Base-by-base conservation (phyloP, 1,140 invertebrate genomes). In the Trachymyrmex cornetzi region DNA sequence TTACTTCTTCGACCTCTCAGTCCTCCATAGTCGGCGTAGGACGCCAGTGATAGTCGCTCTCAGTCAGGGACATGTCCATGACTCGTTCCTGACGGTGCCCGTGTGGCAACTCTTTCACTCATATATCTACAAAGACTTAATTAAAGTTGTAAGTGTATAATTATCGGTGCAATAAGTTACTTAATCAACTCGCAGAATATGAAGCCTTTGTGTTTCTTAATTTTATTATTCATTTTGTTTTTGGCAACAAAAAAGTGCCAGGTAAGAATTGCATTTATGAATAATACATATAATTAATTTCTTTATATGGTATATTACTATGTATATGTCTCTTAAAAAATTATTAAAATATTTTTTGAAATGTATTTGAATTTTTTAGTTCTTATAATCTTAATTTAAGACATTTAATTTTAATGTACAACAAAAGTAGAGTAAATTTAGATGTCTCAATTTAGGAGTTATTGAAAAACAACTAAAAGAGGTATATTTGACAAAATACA, bases 31-130 rank as follows among this genome's bases (percentile, higher is more conserved):
- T 93, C 91, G 89, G 64, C 90, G 79, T 88, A 92, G 88, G 92
- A 94, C 93, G 89, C 90, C 91, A 91, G 91, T 89, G 90, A 92
- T 88, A 92, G 92, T 88, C 91, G 86, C 84, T 92, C 87, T 91
- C 85, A 91, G 89, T 87, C 66, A 87, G 63, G 79, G 77, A 89
- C 85, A 93, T 93, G 92, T 91, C 84, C 87, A 81, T 90, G 88
- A 88, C 85, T 89, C 80, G 87, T 90, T 90, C 87, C 48, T 89
- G 80, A 91, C 89, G 87, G 87, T 92, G 88, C 67, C 89, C 88
- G 89, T 85, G 87, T 69, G 88, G 80, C 81, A 77, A 85, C 80
- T 87, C 48, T 84, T 86, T 81, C 79, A 66, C 55, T 63, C 59
- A 82, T 27, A 85, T 82, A 59, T 82, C 55, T 0, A 57, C 24